Evolutionary conservation across 2,113 vertebrate genomes (phyloP).

Genomic region (Seriola aureovittata): DNA sequence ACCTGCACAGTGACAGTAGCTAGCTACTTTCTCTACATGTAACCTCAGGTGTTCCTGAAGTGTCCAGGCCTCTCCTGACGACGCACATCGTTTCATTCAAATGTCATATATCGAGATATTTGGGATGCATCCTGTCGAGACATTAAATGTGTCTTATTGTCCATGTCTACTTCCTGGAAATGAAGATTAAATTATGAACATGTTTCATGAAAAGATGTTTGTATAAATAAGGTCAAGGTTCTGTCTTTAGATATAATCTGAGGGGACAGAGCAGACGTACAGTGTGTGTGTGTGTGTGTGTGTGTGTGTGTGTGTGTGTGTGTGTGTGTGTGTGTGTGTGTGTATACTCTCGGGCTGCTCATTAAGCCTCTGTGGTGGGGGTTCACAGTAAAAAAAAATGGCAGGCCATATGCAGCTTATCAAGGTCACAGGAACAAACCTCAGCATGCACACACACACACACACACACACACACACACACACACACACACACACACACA

Average conservation of each 20-base stretch:
- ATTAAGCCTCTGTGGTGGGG: slow-evolving; percentile 1
- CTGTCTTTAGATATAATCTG: neutral
- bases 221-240: neutral
- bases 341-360: neutral
- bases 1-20: too few relatives aligned
- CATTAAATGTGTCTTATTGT: too few relatives aligned
- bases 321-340: neutral
- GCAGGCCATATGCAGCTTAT: neutral
- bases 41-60: too few relatives aligned
- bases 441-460: neutral
- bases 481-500: neutral
- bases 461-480: neutral
- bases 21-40: too few relatives aligned
- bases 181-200: neutral
- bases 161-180: too few relatives aligned
- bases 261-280: neutral
- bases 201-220: neutral
- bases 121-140: too few relatives aligned
- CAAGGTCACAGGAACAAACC: neutral
- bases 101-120: too few relatives aligned
- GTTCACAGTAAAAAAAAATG: neutral
- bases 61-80: too few relatives aligned
- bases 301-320: neutral
- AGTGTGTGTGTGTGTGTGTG: neutral
- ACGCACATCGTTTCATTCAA: too few relatives aligned